Base-by-base conservation (phyloP, 2,888 invertebrate species). In the Sialis lutaria region DNA sequence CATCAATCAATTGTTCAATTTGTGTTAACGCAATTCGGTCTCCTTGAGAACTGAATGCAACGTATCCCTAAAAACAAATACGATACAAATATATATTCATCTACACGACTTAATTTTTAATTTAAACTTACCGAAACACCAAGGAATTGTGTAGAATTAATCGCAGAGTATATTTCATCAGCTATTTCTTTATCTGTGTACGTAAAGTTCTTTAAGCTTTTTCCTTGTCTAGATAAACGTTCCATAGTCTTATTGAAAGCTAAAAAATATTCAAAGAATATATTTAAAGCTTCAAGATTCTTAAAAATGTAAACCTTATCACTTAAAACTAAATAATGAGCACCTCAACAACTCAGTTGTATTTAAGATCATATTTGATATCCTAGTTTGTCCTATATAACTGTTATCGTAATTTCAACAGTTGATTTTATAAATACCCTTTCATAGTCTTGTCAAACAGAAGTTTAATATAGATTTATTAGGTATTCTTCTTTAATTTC, bases 11-110 rank as follows among this genome's bases (percentile, higher is more conserved):
- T 68, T 98, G 98, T 64, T 98, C 98, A 55, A 98, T 92, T 69
- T 96, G 93, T 31, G 97, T 98, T 67, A 93, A 73, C 42, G 97
- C 96, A 61, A 99, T 97, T 57, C 98, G 81, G 71, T 98, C 98
- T 55, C 98, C 98, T 69, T 90, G 89, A 6, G 95, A 93, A 55
- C 95, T 95, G 69, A 98, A 99, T 35, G 95, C 96, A 51, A 99
- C 98, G 58, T 84, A 77, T 42, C 97, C 97, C 96, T 97, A 66
- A 10, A 67, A 61, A 50, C 50, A 51, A 53, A 49, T 22, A 22
- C 22, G 22, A 4, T 22, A 22, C 22, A 22, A 22, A 22, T 22
- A 22, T 22, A 22, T 22, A 22, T 2, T 22, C 22, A 22, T 22
- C 22, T 22, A 22, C 4, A 4, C 4, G 4, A 2, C 22, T 22